A percentile compares a stretch with the other conserved stretches of the same genome.
These are phyloP conservation scores for Chionodraco myersi DNA, from an alignment of 2,113 vertebrate genomes.

Conservation along the genomic window DNA sequence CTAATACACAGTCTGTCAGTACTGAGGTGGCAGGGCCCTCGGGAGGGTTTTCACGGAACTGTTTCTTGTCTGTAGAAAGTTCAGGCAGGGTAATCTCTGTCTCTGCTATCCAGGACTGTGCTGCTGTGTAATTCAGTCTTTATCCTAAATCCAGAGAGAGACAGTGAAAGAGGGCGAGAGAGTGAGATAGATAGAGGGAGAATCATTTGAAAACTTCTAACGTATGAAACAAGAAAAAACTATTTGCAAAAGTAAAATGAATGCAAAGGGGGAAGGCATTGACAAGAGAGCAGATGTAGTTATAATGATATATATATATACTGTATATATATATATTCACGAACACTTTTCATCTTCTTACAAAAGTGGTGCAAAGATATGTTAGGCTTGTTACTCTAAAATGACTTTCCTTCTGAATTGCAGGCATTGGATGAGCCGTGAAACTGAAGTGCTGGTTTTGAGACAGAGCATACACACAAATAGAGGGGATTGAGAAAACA, in stretches of 20 bases:
- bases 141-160: constrained; percentile 64
- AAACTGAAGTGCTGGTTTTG: constrained; percentile 1
- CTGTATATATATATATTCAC: constrained; percentile 5
- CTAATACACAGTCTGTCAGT: constrained; percentile 72
- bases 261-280: constrained; percentile 15
- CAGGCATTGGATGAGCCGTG: background rate
- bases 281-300: background rate
- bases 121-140: constrained; percentile 74
- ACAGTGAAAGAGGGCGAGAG: constrained; percentile 1
- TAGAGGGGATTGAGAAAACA: constrained; percentile 16
- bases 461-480: constrained; percentile 5
- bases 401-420: background rate
- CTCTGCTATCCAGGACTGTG: constrained; percentile 73
- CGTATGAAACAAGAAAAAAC: constrained; percentile 7
- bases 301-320: too few species aligned
- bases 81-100: constrained; percentile 77
- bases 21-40: constrained; percentile 66
- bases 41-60: constrained; percentile 70
- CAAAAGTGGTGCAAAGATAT: background rate
- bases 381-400: background rate
- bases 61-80: constrained; percentile 77
- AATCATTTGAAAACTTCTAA: constrained; percentile 43
- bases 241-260: constrained; percentile 30
- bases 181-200: constrained; percentile 5
- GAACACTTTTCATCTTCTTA: constrained; percentile 3